Base-by-base conservation (phyloP, 2,888 invertebrate genomes). In the Copidosoma aretas region DNA sequence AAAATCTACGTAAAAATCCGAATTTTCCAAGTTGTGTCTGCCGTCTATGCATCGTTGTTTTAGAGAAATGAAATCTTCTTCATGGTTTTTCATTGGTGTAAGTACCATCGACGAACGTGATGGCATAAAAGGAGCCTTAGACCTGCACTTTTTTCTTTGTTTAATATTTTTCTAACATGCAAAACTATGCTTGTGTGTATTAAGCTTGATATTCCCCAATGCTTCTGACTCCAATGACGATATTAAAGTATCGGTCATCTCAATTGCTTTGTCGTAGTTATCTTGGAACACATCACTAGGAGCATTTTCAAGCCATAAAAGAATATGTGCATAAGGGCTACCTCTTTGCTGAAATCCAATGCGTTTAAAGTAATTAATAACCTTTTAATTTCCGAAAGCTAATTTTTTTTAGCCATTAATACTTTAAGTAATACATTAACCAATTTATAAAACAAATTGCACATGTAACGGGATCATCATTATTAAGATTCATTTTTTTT, bases 341-440 rank as follows among this genome's bases (percentile, higher is more conserved):
- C 81, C 84, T 65, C 77, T 71, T 75, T 82, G 79, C 67, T 82
- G 82, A 60, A 84, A 84, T 72, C 84, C 81, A 71, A 82, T 80
- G 1, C 80, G 73, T 75, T 78, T 57, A 73, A 83, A 83, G 53
- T 73, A 74, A 74, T 80, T 77, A 77, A 41, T 81, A 81, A 32
- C 80, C 67, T 60, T 76, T 68, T 46, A 84, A 83, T 75, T 77
- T 74, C 75, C 77, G 64, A 75, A 68, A 49, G 82, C 83, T 32
- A 3, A 32, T 77, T 82, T 83, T 71, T 75, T 51, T 64, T 71
- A 3, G 68, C 64, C 53, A 61, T 39, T 39, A 73, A 53, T 1
- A 73, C 62, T 22, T 25, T 41, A 39, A 75, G 61, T 1, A 73
- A 8, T n/a, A 68, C 57, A 53, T 73, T 62, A 1, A 73, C 61